Evolutionary conservation across 2,888 invertebrate genomes (phyloP).

Genomic region (Leptarthrus brevirostris): DNA sequence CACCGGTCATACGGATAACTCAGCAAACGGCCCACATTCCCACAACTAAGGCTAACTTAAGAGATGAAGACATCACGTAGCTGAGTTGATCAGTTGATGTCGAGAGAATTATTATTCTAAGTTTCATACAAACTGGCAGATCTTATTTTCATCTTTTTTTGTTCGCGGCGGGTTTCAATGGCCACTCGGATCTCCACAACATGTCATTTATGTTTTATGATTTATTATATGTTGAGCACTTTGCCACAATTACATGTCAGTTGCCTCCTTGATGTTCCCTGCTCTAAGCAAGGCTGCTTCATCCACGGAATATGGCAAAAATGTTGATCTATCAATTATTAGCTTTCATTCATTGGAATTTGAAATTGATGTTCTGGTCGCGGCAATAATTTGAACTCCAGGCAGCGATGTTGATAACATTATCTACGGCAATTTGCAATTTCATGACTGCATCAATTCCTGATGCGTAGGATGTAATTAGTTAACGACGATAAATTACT

Average conservation of each 20-base stretch:
- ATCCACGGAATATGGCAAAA: conserved; percentile 37
- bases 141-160: conserved; percentile 23
- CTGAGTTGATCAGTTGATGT: conserved; percentile 39
- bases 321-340: conserved; percentile 50
- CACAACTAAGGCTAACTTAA: conserved; percentile 16
- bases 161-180: conserved; percentile 41
- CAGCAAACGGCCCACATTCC: conserved; percentile 42
- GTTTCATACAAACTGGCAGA: conserved; percentile 34
- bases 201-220: conserved; percentile 51
- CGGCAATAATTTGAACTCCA: conserved; percentile 24
- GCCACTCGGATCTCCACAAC: conserved; percentile 38
- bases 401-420: conserved; percentile 8
- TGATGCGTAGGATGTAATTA: conserved; percentile 8
- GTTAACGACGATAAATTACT: conserved; percentile 6
- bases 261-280: conserved; percentile 31
- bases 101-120: conserved; percentile 44
- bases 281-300: background rate
- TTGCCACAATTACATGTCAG: conserved; percentile 49
- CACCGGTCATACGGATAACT: conserved; percentile 24
- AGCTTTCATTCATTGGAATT: conserved; percentile 48
- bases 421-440: conserved; percentile 17
- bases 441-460: background rate
- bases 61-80: conserved; percentile 47
- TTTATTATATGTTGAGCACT: conserved; percentile 50
- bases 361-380: conserved; percentile 48